Conservation (phyloP, 2,797 vertebrate species). For the Gymnocypris eckloni region DNA sequence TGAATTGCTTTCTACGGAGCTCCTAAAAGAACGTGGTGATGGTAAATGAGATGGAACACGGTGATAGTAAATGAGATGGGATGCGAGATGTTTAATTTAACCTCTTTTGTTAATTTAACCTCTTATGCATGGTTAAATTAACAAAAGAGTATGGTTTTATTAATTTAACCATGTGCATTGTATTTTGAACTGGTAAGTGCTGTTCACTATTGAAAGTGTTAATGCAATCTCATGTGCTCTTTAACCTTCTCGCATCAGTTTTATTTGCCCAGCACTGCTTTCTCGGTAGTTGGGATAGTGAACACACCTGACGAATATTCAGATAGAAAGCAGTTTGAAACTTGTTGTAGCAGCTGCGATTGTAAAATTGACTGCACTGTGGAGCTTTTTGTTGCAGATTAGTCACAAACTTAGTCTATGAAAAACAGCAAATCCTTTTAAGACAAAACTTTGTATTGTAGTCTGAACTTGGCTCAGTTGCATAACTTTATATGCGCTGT, state of each 20-base stretch:
- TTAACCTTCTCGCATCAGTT: neutral
- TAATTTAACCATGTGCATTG: neutral
- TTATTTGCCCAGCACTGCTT: neutral
- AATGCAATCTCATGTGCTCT: neutral
- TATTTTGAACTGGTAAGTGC: neutral
- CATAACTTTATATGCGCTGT: neutral
- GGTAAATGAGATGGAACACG: too few species aligned
- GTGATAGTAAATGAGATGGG: too few species aligned
- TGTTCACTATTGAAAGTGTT: neutral
- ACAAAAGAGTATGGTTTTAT: too few species aligned
- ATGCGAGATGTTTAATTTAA: too few species aligned
- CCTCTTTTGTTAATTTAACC: too few species aligned
- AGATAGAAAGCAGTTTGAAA: neutral
- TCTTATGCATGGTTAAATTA: too few species aligned
- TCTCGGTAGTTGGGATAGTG: neutral
- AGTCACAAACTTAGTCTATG: neutral
- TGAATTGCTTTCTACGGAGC: too few species aligned
- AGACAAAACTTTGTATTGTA: slow-evolving; percentile 8
- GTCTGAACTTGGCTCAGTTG: neutral
- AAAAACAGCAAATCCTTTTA: neutral
- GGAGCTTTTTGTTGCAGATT: slow-evolving; percentile 2
- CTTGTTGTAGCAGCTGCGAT: neutral
- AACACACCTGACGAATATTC: neutral
- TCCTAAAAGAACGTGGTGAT: too few species aligned
- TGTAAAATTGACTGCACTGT: neutral